Base-by-base conservation (phyloP, 2,888 invertebrate genomes). In the Calliphora vomitoria region DNA sequence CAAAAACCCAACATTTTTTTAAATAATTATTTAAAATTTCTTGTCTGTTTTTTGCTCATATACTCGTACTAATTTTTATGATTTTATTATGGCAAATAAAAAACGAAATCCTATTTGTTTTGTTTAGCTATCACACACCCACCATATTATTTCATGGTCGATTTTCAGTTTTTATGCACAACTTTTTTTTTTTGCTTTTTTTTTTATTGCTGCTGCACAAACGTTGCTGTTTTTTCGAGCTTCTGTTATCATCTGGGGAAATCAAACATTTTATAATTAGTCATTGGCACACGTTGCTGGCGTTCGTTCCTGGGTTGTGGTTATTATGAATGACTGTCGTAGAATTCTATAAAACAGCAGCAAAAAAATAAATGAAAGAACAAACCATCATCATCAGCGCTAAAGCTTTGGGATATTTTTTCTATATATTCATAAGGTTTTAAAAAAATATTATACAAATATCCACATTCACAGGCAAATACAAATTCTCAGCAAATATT, bases 201-300 rank as follows among this genome's bases (percentile, higher is more conserved):
- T 78, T 71, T 35, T 47, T 41, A 83, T 89, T 80, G 8, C 44
- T 53, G 13, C 60, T 53, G 69, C 69, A 53, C 50, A 76, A 60
- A 53, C n/a, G n/a, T 78, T 53, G 72, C 66, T 31, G 13, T 81
- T 38, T 80, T 75, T 83, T 72, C 25, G 8, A 66, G 11, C 8
- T 18, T 35, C 91, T 60, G 38, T 35, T 82, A 84, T 87, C 76
- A 84, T 90, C 92, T 87, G 87, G 92, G 92, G 92, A 92, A 92
- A 92, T 92, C 92, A 92, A 92, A 92, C 91, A 92, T 92, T 92
- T 92, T 91, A 92, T 92, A 92, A 92, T 92, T 92, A 92, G 92
- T 92, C 92, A 88, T 92, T 91, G 92, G 92, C 90, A 90, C 60
- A 80, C 79, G 64, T 62, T 69, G 62, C 66, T 13, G 44, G 55